These are phyloP conservation scores for Tursiops truncatus DNA, from an alignment of 2,113 vertebrate genomes.

Conservation along the genomic window DNA sequence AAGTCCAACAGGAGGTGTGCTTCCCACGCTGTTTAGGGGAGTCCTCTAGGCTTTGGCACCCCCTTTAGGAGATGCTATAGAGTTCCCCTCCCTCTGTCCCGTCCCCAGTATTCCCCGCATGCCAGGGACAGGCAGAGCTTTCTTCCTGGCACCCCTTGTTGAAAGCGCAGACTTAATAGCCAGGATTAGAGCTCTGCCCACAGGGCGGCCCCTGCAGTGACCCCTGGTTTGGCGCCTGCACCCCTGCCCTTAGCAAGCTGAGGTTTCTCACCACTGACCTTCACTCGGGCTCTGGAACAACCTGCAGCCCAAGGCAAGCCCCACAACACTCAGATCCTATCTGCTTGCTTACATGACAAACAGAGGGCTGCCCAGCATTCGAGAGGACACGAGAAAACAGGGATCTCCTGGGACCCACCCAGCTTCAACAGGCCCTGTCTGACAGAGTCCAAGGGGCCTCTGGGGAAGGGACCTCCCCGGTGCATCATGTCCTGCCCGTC, in stretches of 20 bases:
- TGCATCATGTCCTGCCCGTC: not conserved
- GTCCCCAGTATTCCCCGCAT: not conserved
- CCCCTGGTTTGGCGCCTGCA: not conserved
- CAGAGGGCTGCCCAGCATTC: not conserved
- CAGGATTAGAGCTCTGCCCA: not conserved
- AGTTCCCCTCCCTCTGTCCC: not conserved
- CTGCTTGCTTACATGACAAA: conserved; percentile 16
- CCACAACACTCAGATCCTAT: conserved; percentile 24
- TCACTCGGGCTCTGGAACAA: not conserved
- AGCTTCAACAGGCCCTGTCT: not conserved
- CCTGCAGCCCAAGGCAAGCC: not conserved
- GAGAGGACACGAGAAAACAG: not conserved
- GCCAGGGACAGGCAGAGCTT: no score
- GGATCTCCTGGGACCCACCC: not conserved
- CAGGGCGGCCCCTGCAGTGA: fast-evolving
- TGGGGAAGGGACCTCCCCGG: not conserved
- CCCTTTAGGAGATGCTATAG: not conserved
- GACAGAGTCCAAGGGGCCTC: not conserved
- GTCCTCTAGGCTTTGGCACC: not conserved
- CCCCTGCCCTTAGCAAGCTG: not conserved
- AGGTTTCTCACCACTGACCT: conserved; percentile 3
- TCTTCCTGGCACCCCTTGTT: not conserved
- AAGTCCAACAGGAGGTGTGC: not conserved
- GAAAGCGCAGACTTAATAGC: not conserved
- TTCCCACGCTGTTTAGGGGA: not conserved